Percentiles rank a stretch among this genome's conserved stretches.
Conservation (phyloP, 2,888 invertebrate species). For the Nysson spinosus region DNA sequence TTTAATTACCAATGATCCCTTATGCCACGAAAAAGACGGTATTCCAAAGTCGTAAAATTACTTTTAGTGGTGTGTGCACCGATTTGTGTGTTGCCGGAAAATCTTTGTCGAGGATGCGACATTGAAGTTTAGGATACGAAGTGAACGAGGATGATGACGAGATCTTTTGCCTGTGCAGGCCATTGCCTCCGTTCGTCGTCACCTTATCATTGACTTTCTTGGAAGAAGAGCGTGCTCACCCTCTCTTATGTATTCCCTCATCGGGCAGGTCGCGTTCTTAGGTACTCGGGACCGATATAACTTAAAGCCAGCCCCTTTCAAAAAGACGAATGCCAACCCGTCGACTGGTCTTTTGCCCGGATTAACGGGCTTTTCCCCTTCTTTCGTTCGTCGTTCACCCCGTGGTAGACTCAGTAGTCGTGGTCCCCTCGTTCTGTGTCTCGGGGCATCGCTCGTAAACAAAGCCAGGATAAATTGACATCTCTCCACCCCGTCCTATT, state of each 20-base stretch:
- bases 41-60: conserved; percentile 19
- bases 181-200: conserved; percentile 68
- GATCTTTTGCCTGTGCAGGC: conserved; percentile 64
- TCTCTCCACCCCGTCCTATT: conserved; percentile 47
- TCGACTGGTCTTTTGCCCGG: conserved; percentile 59
- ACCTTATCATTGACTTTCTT: conserved; percentile 63
- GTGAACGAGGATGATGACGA: conserved; percentile 27
- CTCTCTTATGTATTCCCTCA: conserved; percentile 32
- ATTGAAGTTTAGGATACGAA: conserved; percentile 57
- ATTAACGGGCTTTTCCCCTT: conserved; percentile 53
- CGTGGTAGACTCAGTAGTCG: conserved; percentile 20
- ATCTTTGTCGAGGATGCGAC: conserved; percentile 31
- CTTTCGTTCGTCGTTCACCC: conserved; percentile 2
- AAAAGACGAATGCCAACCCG: conserved; percentile 57
- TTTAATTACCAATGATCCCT: no score
- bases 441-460: conserved; percentile 61
- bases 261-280: conserved; percentile 31
- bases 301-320: conserved; percentile 43
- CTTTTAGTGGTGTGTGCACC: not conserved
- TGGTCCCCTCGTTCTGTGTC: conserved; percentile 30
- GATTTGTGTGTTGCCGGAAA: not conserved
- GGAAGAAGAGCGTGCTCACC: conserved; percentile 12
- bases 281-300: conserved; percentile 45
- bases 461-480: conserved; percentile 67
- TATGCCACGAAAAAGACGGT: no score